A percentile compares a stretch with the other conserved stretches of the same genome.
phyloP scores from a whole-genome alignment of 2,113 vertebrate genomes.

The Epinephelus moara region DNA sequence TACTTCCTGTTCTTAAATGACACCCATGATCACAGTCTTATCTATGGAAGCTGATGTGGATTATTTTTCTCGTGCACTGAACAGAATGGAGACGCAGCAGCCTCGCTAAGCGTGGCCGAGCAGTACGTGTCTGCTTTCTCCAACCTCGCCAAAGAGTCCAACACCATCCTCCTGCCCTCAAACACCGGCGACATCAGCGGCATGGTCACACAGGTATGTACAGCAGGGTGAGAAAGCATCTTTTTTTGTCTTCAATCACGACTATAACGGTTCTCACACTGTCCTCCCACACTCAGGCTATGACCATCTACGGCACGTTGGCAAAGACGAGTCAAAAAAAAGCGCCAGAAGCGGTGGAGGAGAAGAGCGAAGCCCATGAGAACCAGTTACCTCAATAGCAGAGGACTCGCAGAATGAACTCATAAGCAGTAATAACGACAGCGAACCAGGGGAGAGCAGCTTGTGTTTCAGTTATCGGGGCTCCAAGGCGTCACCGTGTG shows the following conservation, averaged over 20 bases:
- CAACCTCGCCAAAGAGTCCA: slow-evolving; percentile 94
- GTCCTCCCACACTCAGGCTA: slow-evolving; percentile 70
- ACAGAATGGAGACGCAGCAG: slow-evolving; percentile 87
- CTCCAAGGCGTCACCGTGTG: not conserved
- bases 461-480: slow-evolving; percentile 3
- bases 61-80: not conserved
- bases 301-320: slow-evolving; percentile 81
- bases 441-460: slow-evolving; percentile 9
- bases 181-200: slow-evolving; percentile 90
- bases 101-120: slow-evolving; percentile 93
- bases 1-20: too few species aligned
- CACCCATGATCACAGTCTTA: not conserved
- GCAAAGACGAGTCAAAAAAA: slow-evolving; percentile 50
- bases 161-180: slow-evolving; percentile 93
- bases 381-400: slow-evolving; percentile 36
- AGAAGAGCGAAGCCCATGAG: slow-evolving; percentile 19
- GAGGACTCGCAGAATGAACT: slow-evolving; percentile 41
- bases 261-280: not conserved
- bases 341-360: not conserved
- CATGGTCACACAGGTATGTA: slow-evolving; percentile 96
- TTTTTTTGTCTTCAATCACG: not conserved
- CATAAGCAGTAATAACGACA: slow-evolving; percentile 14
- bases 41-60: not conserved
- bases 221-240: slow-evolving; percentile 41
- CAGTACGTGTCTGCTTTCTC: slow-evolving; percentile 96